Percentiles rank a stretch among this genome's conserved stretches.
Conservation (phyloP, 2,113 vertebrate species). For the Pagrus major region DNA sequence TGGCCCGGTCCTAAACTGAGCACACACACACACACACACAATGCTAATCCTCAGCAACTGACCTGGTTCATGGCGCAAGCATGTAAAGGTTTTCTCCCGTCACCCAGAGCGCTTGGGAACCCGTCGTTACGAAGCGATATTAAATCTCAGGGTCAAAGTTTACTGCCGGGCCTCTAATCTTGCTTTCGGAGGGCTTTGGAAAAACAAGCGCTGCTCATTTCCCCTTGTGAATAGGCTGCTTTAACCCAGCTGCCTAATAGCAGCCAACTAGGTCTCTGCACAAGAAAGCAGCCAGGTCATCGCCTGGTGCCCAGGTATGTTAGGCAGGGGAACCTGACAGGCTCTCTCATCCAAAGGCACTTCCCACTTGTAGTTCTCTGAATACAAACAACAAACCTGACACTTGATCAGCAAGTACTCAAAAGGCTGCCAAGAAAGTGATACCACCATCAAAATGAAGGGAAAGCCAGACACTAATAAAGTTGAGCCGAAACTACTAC, state of each 20-base stretch:
- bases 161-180: conserved; percentile 73
- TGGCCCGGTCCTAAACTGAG: conserved; percentile 34
- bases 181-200: conserved; percentile 50
- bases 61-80: conserved; percentile 54
- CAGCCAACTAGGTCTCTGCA: conserved; percentile 55
- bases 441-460: not conserved
- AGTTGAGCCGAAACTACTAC: not conserved
- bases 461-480: not conserved
- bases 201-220: conserved; percentile 56
- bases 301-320: conserved; percentile 44
- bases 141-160: conserved; percentile 72
- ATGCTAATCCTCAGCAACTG: conserved; percentile 51
- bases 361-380: not conserved
- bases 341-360: not conserved
- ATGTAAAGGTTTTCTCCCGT: conserved; percentile 53
- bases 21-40: conserved; percentile 48
- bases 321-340: conserved; percentile 6
- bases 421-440: not conserved
- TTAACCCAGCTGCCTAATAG: conserved; percentile 40
- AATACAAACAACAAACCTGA: not conserved
- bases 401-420: not conserved
- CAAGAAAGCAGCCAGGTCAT: conserved; percentile 29
- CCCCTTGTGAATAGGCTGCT: conserved; percentile 58
- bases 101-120: conserved; percentile 52
- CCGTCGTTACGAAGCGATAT: conserved; percentile 32